These are phyloP conservation scores for Nasonovia ribisnigri DNA, from an alignment of 2,888 invertebrate genomes.

Conservation along the genomic window DNA sequence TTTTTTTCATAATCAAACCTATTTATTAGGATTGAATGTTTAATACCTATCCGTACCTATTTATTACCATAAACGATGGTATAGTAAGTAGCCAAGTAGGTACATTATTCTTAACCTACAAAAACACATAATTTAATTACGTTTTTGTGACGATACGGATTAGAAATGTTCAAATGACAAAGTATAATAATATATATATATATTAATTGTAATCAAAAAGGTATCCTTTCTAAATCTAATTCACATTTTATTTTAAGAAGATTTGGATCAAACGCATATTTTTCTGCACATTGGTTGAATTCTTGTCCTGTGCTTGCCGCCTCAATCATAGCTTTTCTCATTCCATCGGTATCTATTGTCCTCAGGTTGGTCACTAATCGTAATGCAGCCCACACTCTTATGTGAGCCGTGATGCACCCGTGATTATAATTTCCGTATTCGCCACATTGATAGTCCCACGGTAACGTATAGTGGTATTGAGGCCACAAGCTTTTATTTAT, in stretches of 20 bases:
- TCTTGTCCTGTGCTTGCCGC: slow-evolving; percentile 74
- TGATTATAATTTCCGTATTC: slow-evolving; percentile 82
- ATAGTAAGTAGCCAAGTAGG: background rate
- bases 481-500: slow-evolving; percentile 83
- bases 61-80: background rate
- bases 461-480: slow-evolving; percentile 83
- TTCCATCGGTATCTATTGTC: slow-evolving; percentile 76
- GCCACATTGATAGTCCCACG: slow-evolving; percentile 85
- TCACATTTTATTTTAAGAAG: slow-evolving; percentile 58
- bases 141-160: background rate
- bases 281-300: slow-evolving; percentile 74
- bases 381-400: slow-evolving; percentile 79
- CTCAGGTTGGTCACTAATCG: slow-evolving; percentile 77
- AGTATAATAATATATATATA: background rate
- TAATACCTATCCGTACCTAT: background rate
- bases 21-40: background rate
- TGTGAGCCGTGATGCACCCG: slow-evolving; percentile 78
- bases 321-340: slow-evolving; percentile 77
- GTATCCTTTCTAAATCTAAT: slow-evolving; percentile 54
- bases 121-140: background rate
- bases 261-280: slow-evolving; percentile 67
- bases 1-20: background rate
- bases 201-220: slow-evolving; percentile 21
- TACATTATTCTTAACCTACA: background rate
- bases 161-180: background rate